Evolutionary conservation across 2,888 invertebrate genomes (phyloP), one percentile per base, ranked within the genome.

Genomic region (Amphimallon solstitiale): DNA sequence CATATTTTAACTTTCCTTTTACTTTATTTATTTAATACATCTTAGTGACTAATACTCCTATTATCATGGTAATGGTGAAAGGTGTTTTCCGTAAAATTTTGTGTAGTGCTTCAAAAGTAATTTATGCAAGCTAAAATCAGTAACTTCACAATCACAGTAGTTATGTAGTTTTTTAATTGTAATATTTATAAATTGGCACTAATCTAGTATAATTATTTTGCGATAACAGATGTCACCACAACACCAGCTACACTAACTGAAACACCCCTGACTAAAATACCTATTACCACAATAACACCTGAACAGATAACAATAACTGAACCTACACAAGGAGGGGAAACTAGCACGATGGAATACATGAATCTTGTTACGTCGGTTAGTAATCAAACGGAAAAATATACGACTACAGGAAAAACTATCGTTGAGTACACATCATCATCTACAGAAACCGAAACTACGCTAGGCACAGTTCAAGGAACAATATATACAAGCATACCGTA

Each of bases 231-330:
- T 81, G 77, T 78, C 79, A 81, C 75, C 72, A 76, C 76, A 75
- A 81, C 81, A 77, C 76, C 80, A 73, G 79, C 79, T 78, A 78
- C 81, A 81, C 80, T 81, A 81, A 82, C 80, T 68, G 81, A 81
- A 79, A 80, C 79, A 71, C 68, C 70, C 56, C 66, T 74, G 70
- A 73, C 74, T 66, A 70, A 70, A 69, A 66, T 65, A 48, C 63
- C 67, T 66, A 56, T 65, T 68, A 68, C 63, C 43, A 71, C 69
- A 67, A 63, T 51, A 66, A 62, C 63, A 52, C 51, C 61, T 23
- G 61, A 61, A 45, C 61, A 61, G 63, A 70, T 71, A 12, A 67
- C 66, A 23, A 63, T 68, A 63, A 64, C 59, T 12, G 60, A 60
- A 17, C 65, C 72, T n/a, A 51, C 40, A 48, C 34, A 63, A 49